Percentiles rank a stretch among this genome's conserved stretches.
phyloP scores from a whole-genome alignment of 2,797 vertebrate species.

The Schizothorax lantsangensis region DNA sequence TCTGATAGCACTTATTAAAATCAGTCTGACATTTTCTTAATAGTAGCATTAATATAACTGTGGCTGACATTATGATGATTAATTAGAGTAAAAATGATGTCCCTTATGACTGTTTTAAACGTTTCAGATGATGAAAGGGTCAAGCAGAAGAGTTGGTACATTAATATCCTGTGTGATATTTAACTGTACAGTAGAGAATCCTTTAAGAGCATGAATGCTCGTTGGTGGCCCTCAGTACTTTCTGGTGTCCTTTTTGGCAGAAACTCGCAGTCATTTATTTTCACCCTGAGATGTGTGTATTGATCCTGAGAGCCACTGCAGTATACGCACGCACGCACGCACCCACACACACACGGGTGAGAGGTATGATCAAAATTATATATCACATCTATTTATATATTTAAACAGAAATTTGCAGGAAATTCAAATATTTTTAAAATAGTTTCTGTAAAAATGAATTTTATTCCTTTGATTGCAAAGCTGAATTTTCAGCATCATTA shows the following conservation, averaged over 20 bases:
- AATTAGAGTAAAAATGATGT: neutral
- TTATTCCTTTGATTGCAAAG: neutral
- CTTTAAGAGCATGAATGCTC: neutral
- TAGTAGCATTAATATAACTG: neutral
- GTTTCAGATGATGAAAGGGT: neutral
- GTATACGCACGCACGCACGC: neutral
- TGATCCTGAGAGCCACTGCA: slow-evolving; percentile 39
- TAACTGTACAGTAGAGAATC: neutral
- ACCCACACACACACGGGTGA: neutral
- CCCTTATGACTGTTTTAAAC: neutral
- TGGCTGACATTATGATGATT: neutral
- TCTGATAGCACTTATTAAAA: neutral
- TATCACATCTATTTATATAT: neutral
- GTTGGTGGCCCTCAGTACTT: neutral
- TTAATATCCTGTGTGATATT: slow-evolving; percentile 8
- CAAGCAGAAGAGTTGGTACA: neutral
- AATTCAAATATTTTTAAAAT: too few relatives aligned
- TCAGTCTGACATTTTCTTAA: neutral
- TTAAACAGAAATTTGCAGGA: too few relatives aligned
- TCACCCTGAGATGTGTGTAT: slow-evolving; percentile 32
- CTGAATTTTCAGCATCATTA: neutral
- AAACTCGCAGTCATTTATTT: slow-evolving; percentile 15
- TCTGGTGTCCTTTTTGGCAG: slow-evolving; percentile 33
- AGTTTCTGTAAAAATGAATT: too few relatives aligned
- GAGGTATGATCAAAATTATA: neutral